phyloP scores from a whole-genome alignment of 1,140 invertebrate species.

The Chrysoperla carnea region DNA sequence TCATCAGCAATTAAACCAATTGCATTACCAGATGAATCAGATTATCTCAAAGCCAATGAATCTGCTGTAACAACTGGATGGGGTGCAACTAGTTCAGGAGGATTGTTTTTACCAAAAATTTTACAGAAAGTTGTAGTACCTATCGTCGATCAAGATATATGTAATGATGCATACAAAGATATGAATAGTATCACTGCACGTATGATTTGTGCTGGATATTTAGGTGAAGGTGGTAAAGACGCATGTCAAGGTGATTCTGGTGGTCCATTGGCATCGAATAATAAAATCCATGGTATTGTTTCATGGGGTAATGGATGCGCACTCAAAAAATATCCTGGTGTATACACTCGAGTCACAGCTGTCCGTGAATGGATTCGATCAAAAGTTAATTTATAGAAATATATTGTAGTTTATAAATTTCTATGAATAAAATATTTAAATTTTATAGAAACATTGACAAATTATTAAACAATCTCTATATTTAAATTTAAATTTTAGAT shows the following conservation, averaged over 20 bases:
- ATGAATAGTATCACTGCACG: slow-evolving; percentile 30
- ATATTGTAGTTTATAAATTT: no score
- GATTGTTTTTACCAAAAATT: slow-evolving; percentile 15
- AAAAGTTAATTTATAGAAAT: no score
- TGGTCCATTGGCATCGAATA: slow-evolving; percentile 20
- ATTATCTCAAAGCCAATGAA: slow-evolving; percentile 5
- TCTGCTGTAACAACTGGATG: slow-evolving; percentile 16
- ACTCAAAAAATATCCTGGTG: slow-evolving; percentile 29
- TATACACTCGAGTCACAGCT: slow-evolving; percentile 25
- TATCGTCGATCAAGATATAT: slow-evolving; percentile 14
- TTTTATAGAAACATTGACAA: no score
- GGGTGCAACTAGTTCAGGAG: slow-evolving; percentile 11
- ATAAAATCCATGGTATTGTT: slow-evolving; percentile 31
- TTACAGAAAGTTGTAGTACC: slow-evolving; percentile 28
- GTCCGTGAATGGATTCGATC: no score
- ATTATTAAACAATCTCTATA: no score
- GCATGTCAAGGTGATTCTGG: slow-evolving; percentile 38
- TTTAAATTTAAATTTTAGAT: no score
- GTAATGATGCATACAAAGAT: slow-evolving; percentile 15
- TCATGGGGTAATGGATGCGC: slow-evolving; percentile 42
- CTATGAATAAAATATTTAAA: no score
- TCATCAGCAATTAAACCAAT: slow-evolving; percentile 12
- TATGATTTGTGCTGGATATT: slow-evolving; percentile 54
- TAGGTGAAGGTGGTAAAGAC: slow-evolving; percentile 39
- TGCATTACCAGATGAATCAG: slow-evolving; percentile 1